Percentiles rank a stretch among this genome's conserved stretches.
Evolutionary conservation across 2,888 invertebrate genomes (phyloP).

Genomic region (Apotomis capreana): DNA sequence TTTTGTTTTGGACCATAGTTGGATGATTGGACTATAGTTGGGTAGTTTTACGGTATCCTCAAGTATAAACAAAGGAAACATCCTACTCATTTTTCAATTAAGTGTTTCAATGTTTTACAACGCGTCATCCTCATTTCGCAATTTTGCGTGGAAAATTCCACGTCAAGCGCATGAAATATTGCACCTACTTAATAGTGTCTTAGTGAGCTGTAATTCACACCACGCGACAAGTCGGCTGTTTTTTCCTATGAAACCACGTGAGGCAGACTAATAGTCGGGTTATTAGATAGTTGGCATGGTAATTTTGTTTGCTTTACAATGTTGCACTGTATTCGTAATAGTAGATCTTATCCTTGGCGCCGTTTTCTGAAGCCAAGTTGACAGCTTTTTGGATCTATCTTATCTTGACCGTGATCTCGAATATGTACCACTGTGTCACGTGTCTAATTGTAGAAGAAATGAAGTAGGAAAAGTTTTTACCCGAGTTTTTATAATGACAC

Average conservation of each 20-base stretch:
- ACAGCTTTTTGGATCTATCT: no score
- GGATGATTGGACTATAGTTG: no score
- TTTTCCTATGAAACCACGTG: constrained; percentile 14
- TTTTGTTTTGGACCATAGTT: no score
- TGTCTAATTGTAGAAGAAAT: no score
- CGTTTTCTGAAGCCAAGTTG: no score
- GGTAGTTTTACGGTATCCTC: no score
- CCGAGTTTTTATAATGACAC: no score
- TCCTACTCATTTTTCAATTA: background rate
- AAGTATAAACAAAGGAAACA: background rate
- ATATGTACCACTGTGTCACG: no score
- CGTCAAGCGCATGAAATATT: background rate
- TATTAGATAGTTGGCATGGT: background rate
- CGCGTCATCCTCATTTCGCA: constrained; percentile 4
- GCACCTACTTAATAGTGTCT: background rate
- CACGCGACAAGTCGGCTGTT: constrained; percentile 29
- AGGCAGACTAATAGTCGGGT: background rate
- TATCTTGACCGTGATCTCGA: no score
- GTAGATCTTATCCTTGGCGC: no score
- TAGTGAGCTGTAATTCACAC: constrained; percentile 7
- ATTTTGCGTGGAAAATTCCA: constrained; percentile 34
- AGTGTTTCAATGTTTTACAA: background rate
- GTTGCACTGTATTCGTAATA: no score
- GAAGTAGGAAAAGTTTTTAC: no score
- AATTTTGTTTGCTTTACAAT: background rate